Base-by-base conservation (phyloP, 2,888 invertebrate genomes). In the Nematopogon swammerdamellus region DNA sequence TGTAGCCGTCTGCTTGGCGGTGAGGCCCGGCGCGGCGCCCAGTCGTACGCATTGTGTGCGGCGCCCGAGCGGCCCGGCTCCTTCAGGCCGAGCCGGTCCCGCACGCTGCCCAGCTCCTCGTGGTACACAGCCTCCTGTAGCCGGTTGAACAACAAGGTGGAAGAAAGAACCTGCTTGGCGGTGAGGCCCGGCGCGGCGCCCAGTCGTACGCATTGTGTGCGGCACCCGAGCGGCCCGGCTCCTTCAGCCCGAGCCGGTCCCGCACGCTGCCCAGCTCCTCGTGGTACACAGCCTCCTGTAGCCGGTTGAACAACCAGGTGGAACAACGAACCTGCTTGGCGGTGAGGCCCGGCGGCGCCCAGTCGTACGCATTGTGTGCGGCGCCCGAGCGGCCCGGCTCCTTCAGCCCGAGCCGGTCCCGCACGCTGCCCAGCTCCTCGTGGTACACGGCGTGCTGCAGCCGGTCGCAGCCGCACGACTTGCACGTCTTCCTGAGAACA, bases 401-500 rank as follows among this genome's bases (percentile, higher is more conserved):
- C 48, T 87, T 81, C 57, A 89, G 82, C 8, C 89, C 90, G 45
- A 90, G 81, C 11, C 89, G 77, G 60, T 88, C 88, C 47, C 87
- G 81, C 51, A 89, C 89, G 52, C 90, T 89, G 58, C 89, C 88
- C 80, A 91, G 85, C 79, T 92, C 92, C 68, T 91, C 91, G 68
- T 92, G 92, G 70, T 88, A 91, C 55, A 96, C 87, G 61, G 95
- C 94, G 76, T 97, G 97, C 51, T 86, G 84, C 61, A 96, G 91
- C 47, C 95, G 84, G 25, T 92, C 87, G 72, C 96, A 97, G 65
- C 94, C 95, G 77, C 97, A 97, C 55, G 90, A 89, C 65, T 87
- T 89, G 77, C 96, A 97, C 49, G 92, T 92, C 77, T 95, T 95
- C 72, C 96, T 97, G 84, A 1, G 85, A 84, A 58, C 47, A 54